Conservation (phyloP, 2,797 vertebrate genomes). For the Manis javanica region DNA sequence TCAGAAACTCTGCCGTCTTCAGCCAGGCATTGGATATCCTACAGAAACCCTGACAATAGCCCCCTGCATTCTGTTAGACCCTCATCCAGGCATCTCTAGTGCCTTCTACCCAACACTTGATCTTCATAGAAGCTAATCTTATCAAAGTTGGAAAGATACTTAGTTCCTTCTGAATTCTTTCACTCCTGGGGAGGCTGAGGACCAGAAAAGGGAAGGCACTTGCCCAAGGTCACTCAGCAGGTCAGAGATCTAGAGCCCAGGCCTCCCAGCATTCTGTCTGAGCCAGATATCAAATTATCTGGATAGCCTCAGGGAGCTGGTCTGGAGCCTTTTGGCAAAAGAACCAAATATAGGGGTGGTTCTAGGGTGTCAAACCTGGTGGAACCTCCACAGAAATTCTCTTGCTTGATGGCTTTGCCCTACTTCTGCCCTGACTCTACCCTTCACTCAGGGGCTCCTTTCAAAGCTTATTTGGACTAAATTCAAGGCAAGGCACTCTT, state of each 20-base stretch:
- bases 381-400: neutral
- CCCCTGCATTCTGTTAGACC: neutral
- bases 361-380: neutral
- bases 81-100: neutral
- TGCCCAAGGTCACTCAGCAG: constrained; percentile 73
- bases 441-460: neutral
- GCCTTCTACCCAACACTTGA: neutral
- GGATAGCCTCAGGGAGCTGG: neutral
- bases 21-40: neutral
- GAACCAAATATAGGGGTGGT: neutral
- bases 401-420: neutral
- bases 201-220: constrained; percentile 48
- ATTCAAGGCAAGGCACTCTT: constrained; percentile 56
- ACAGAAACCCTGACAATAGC: neutral
- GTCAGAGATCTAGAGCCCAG: neutral
- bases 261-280: neutral
- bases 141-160: constrained; percentile 53
- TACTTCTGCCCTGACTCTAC: neutral
- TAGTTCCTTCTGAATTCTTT: constrained; percentile 44
- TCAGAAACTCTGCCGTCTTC: constrained; percentile 1
- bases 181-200: neutral
- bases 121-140: constrained; percentile 57
- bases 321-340: constrained; percentile 15
- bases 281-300: neutral
- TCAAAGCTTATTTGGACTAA: constrained; percentile 30